Evolutionary conservation across 2,888 invertebrate species (phyloP), one percentile per base, ranked within the genome.

Genomic region (Trachelus iudaicus): DNA sequence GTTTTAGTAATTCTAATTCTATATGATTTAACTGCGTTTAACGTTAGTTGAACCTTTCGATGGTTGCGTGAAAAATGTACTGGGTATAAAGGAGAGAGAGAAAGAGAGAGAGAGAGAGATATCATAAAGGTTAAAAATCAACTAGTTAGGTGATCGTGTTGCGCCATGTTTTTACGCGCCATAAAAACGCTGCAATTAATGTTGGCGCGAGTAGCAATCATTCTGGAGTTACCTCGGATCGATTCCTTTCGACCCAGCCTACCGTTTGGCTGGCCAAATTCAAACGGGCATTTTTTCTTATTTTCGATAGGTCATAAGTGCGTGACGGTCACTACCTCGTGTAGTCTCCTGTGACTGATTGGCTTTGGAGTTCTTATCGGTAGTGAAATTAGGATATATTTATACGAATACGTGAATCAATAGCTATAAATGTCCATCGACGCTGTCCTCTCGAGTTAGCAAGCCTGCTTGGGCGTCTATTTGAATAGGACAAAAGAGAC

Each of bases 11-110:
- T 56, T 23, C 56, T 56, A 56, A 56, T 56, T 23, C 23, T 56
- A 56, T 11, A 69, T 37, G 74, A 77, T 56, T 77, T 73, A 75
- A 78, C 74, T 56, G 33, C n/a, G 13, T 56, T 23, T 73, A 73
- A 75, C 77, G 35, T 73, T 69, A 71, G 76, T 69, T 34, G 56
- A 33, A 34, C 12, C 77, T 69, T 34, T 73, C 33, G 23, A 33
- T 56, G 34, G 35, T 71, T 34, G 15, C 37, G 69, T 33, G 23
- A 9, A 23, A 4, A 56, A 56, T 23, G 1, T 23, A 23, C 9
- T 56, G 2, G 56, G 23, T 4, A 37, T 37, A 37, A 37, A 15
- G 4, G 13, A 13, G 40, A 4, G 15, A 13, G 13, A 13, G 37
- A 13, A 4, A 11, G 35, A 12, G 37, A 12, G 12, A 13, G 69